These are phyloP conservation scores for Ranitomeya variabilis DNA, from an alignment of 2,113 vertebrate species.

Conservation along the genomic window DNA sequence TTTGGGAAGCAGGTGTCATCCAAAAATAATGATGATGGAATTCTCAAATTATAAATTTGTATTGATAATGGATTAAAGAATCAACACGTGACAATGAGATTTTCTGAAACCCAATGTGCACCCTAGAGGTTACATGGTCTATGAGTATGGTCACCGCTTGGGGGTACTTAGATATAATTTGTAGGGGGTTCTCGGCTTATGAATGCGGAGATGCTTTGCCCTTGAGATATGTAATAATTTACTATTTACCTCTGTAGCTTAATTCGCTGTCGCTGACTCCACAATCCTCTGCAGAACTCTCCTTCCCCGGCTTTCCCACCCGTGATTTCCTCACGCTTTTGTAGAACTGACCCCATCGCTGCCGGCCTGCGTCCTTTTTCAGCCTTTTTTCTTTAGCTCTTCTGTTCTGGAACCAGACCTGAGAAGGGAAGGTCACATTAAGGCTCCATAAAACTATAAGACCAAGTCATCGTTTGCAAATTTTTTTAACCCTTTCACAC, in stretches of 20 bases:
- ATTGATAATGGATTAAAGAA: no score
- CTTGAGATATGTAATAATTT: background rate
- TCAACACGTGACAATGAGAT: no score
- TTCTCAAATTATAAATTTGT: no score
- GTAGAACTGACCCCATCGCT: slow-evolving; percentile 98
- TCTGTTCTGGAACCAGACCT: slow-evolving; percentile 99
- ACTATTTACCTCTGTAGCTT: slow-evolving; percentile 89
- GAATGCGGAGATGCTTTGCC: background rate
- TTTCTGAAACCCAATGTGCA: no score
- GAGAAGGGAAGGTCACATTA: slow-evolving; percentile 16
- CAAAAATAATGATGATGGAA: no score
- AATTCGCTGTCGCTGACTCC: slow-evolving; percentile 98
- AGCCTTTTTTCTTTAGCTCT: slow-evolving; percentile 95
- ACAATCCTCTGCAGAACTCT: slow-evolving; percentile 92
- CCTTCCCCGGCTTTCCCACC: slow-evolving; percentile 89
- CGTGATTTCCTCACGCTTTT: slow-evolving; percentile 92
- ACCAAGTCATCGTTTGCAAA: no score
- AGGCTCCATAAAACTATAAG: background rate
- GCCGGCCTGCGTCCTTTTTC: slow-evolving; percentile 96
- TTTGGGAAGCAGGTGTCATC: no score
- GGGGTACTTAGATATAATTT: background rate
- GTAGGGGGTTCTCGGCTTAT: background rate
- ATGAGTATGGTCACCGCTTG: background rate
- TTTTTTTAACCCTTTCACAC: no score
- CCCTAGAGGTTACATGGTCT: no score